Base-by-base conservation (phyloP, 2,797 vertebrate genomes). In the Brachymystax lenok region DNA sequence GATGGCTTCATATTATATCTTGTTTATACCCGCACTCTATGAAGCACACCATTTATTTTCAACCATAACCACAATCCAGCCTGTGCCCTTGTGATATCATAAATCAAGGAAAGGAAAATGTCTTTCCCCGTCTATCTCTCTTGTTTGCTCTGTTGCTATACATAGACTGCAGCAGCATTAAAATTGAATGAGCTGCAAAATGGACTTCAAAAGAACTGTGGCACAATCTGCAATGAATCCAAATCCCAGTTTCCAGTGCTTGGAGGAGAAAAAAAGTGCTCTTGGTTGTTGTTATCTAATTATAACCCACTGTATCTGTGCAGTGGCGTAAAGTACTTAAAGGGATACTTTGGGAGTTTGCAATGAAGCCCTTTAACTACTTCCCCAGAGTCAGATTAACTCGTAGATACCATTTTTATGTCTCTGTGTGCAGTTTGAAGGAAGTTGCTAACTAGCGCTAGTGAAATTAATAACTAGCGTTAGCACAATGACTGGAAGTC, bases 141-240 rank as follows among this genome's bases (percentile, higher is more conserved):
- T 76, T 56, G 73, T 83, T 84, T 74, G 61, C 77, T 73, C 81
- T 73, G 35, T 83, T 77, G 80, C 81, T 30, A 77, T 35, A 77
- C 35, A 67, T 74, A 75, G 74, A 86, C 83, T 87, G 72, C 74
- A 85, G 81, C 78, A 81, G 76, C 84, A 88, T 92, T 84, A 82
- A 90, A 90, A 83, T 84, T 82, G 81, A 90, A 91, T 88, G 83
- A 86, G 82, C 80, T 74, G 78, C 81, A 89, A 81, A 79, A 85
- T 82, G 77, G 70, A 86, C 87, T 88, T 93, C 85, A 88, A 86
- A 91, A 75, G 40, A 77, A 85, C 78, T 46, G 77, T 68, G 78
- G 82, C 80, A 86, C 82, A 85, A 86, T 88, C 84, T 77, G 84
- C n/a, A 28, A 54, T 77, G 79, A 71, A 86, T 88, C 83, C 85